Percentiles rank a stretch among this genome's conserved stretches.
These are phyloP conservation scores for Tetragonula clypearis DNA, from an alignment of 1,140 invertebrate genomes.

Conservation along the genomic window DNA sequence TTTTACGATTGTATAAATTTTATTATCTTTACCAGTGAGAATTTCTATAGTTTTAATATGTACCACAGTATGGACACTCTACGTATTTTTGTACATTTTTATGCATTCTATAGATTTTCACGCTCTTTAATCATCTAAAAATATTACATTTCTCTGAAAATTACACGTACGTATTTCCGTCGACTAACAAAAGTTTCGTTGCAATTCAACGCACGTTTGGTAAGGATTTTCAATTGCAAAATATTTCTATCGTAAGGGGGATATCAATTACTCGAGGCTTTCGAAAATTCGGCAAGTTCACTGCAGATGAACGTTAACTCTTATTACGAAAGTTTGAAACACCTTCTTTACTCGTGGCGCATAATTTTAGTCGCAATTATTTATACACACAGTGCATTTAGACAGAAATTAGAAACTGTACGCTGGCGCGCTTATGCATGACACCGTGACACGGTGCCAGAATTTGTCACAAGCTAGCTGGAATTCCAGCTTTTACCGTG, in stretches of 20 bases:
- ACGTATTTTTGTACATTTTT: too few relatives aligned
- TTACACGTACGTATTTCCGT: too few relatives aligned
- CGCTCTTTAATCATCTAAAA: too few relatives aligned
- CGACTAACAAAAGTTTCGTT: too few relatives aligned
- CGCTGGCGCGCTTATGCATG: too few relatives aligned
- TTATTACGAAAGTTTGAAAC: neutral
- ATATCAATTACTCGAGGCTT: neutral
- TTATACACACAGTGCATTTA: neutral
- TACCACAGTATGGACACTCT: too few relatives aligned
- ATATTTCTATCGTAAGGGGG: neutral
- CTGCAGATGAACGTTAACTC: neutral
- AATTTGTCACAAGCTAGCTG: neutral
- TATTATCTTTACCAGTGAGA: too few relatives aligned
- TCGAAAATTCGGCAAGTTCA: neutral
- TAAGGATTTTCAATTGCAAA: neutral
- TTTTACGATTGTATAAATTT: too few relatives aligned
- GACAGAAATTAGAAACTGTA: neutral
- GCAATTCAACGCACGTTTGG: neutral
- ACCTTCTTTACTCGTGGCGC: neutral
- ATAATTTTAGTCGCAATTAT: neutral
- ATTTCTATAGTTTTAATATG: too few relatives aligned
- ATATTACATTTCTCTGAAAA: too few relatives aligned
- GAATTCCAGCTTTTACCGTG: conserved; percentile 29
- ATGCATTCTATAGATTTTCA: too few relatives aligned
- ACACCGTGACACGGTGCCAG: neutral